Conservation (phyloP, 2,797 vertebrate genomes). For the Hemibagrus guttatus region DNA sequence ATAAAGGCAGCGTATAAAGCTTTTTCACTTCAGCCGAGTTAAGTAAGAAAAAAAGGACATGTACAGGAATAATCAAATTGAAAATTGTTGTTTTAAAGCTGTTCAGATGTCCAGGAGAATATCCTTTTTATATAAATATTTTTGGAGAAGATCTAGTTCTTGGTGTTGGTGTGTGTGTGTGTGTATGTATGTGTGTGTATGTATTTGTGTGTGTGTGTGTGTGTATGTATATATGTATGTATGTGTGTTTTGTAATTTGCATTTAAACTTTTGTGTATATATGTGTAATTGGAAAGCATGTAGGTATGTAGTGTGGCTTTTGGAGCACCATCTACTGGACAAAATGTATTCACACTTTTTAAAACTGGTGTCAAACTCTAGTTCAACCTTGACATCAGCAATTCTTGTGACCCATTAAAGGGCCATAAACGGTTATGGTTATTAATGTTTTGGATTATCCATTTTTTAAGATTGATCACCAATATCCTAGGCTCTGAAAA, state of each 20-base stretch:
- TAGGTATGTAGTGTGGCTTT: not conserved
- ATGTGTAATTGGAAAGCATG: not conserved
- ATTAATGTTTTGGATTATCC: not conserved
- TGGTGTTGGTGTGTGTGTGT: not conserved
- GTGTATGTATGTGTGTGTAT: too few species aligned
- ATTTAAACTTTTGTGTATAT: not conserved
- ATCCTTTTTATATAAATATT: not conserved
- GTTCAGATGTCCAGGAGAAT: not conserved
- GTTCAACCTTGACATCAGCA: not conserved
- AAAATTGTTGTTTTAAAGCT: not conserved
- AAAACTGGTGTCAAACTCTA: not conserved
- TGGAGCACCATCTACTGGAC: slow-evolving; percentile 13
- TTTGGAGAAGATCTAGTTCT: not conserved
- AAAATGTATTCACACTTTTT: not conserved
- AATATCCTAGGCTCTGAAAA: not conserved
- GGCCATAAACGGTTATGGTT: not conserved
- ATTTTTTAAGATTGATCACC: not conserved
- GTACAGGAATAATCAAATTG: not conserved
- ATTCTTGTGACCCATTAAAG: not conserved
- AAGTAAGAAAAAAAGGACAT: not conserved
- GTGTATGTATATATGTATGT: too few species aligned
- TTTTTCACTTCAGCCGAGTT: not conserved
- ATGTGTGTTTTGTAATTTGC: not conserved
- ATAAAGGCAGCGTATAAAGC: not conserved
- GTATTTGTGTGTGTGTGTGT: too few species aligned